A percentile compares a stretch with the other conserved stretches of the same genome.
Conservation (phyloP, 2,797 vertebrate genomes). For the Brotula barbata region DNA sequence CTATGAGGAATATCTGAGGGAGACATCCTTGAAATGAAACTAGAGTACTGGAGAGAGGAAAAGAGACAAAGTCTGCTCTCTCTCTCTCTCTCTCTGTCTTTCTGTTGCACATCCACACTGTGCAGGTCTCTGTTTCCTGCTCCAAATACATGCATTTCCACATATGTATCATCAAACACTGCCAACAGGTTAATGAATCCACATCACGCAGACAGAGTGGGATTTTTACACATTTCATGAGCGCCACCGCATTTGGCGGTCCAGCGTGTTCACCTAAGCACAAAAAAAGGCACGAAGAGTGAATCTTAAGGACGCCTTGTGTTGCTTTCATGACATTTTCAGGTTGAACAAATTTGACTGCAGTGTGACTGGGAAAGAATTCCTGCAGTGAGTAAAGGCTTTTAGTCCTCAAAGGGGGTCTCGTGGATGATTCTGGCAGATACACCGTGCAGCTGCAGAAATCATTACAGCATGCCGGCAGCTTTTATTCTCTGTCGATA, state of each 20-base stretch:
- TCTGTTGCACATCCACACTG: too few relatives aligned
- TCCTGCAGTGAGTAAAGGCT: constrained; percentile 64
- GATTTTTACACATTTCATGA: constrained; percentile 26
- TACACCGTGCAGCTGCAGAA: constrained; percentile 66
- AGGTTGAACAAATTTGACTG: constrained; percentile 57
- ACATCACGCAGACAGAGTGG: constrained; percentile 36
- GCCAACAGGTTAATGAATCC: constrained; percentile 56
- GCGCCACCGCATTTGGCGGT: constrained; percentile 11
- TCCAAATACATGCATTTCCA: constrained; percentile 25
- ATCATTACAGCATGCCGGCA: constrained; percentile 58
- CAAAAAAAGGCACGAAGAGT: constrained; percentile 13
- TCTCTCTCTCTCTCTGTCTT: too few relatives aligned
- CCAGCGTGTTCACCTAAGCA: constrained; percentile 2
- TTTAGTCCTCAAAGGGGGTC: constrained; percentile 68
- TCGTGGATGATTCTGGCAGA: constrained; percentile 69
- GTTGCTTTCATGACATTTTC: constrained; percentile 47
- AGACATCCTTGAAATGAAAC: constrained; percentile 21
- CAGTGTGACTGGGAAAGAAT: constrained; percentile 54
- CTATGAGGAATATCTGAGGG: constrained; percentile 12
- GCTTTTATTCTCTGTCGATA: constrained; percentile 58
- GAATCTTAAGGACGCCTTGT: constrained; percentile 35
- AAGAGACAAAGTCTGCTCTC: constrained; percentile 16
- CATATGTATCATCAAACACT: constrained; percentile 26
- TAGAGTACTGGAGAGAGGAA: constrained; percentile 27
- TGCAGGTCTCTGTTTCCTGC: constrained; percentile 10